Evolutionary conservation across 2,888 invertebrate genomes (phyloP).

Genomic region (Lamellibrachia columna): DNA sequence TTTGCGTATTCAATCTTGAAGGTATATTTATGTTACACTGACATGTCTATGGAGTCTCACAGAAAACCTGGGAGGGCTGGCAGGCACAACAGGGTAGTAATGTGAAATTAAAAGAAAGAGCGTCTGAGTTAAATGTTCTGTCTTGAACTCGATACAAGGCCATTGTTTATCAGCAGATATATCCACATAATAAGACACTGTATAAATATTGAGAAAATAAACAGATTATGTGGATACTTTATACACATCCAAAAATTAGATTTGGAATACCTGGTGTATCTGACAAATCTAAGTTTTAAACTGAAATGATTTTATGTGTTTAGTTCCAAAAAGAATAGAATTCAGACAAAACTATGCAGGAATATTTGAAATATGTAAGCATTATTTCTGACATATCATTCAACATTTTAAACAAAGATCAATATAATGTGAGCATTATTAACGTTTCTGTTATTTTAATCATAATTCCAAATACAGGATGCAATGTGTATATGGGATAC

Average conservation of each 20-base stretch:
- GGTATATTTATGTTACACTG: too few relatives aligned
- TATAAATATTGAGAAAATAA: background rate
- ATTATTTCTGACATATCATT: background rate
- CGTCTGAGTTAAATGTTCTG: background rate
- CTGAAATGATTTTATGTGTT: background rate
- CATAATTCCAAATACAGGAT: background rate
- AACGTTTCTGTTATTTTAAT: background rate
- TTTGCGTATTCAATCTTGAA: too few relatives aligned
- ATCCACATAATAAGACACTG: background rate
- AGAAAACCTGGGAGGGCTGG: too few relatives aligned
- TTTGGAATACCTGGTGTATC: background rate
- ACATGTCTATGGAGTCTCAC: too few relatives aligned
- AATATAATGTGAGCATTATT: background rate
- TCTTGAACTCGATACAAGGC: background rate
- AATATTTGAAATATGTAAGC: background rate
- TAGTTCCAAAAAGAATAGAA: background rate
- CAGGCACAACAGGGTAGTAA: background rate
- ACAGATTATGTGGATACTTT: background rate
- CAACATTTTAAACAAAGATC: background rate
- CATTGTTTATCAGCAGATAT: background rate
- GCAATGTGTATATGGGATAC: background rate
- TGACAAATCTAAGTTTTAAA: background rate
- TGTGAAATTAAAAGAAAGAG: background rate
- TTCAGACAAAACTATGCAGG: background rate
- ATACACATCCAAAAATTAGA: background rate